phyloP scores from a whole-genome alignment of 1,140 invertebrate species.

The Zaprionus kolodkinae region DNA sequence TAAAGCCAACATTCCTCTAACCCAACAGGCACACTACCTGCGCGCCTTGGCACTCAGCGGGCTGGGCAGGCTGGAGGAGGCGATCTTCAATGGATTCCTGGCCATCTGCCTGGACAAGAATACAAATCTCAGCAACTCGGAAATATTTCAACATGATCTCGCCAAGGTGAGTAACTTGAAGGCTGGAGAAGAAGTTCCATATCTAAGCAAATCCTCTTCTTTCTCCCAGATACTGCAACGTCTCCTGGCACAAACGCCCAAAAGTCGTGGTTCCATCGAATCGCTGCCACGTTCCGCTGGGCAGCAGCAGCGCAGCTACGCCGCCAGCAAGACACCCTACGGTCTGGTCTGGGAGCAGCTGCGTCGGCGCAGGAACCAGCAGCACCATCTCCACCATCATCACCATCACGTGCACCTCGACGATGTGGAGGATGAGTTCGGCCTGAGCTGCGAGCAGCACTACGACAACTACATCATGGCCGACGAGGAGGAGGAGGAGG shows the following conservation, averaged over 20 bases:
- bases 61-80: conserved; percentile 88
- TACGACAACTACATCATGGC: conserved; percentile 71
- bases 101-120: conserved; percentile 78
- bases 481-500: conserved; percentile 63
- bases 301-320: conserved; percentile 58
- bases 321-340: conserved; percentile 53
- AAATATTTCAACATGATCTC: conserved; percentile 84
- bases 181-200: no score
- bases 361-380: conserved; percentile 56
- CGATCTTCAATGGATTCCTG: conserved; percentile 87
- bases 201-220: background rate
- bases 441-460: conserved; percentile 39
- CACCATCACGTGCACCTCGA: conserved; percentile 62
- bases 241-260: conserved; percentile 77
- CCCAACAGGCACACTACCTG: conserved; percentile 87
- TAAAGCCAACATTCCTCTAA: conserved; percentile 18
- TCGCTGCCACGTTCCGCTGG: conserved; percentile 34
- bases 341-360: conserved; percentile 64
- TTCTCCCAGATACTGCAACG: conserved; percentile 81
- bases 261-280: conserved; percentile 50
- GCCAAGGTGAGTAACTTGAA: conserved; percentile 65
- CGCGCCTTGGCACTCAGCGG: conserved; percentile 87
- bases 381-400: conserved; percentile 54
- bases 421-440: conserved; percentile 72
- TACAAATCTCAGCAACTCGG: conserved; percentile 80